Base-by-base conservation (phyloP, 2,888 invertebrate genomes). In the Artemia sinica region DNA sequence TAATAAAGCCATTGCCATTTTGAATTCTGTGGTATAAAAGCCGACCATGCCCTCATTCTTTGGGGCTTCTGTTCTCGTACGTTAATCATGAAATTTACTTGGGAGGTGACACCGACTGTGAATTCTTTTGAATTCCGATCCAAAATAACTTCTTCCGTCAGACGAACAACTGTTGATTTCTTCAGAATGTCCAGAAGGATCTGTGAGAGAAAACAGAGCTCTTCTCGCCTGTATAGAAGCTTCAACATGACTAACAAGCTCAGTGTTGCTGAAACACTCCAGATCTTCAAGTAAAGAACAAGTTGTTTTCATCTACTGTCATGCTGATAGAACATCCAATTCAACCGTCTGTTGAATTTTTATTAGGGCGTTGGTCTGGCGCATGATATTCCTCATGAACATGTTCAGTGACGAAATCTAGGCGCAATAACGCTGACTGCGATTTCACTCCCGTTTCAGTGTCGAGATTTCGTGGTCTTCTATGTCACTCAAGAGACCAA, bases 381-480 rank as follows among this genome's bases (percentile, higher is more conserved):
- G 58, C 58, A 58, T 58, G 58, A 58, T 58, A 6, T 58, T 58
- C 58, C 58, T 58, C 58, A 58, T 58, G 58, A 58, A 58, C 58
- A 58, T 58, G 58, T 58, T 9, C 58, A 58, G 8, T 14, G 58
- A 8, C 58, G 58, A 58, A 58, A 8, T 58, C 58, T 58, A 58
- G 58, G 8, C 8, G 58, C 58, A 58, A 58, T 8, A 58, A 1
- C 8, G 58, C 58, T 58, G 58, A 58, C 58, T 58, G 58, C 58
- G 58, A 6, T 14, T 58, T 58, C 58, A 58, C 58, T 58, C 58
- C 8, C 58, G 7, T 58, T 58, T 8, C 6, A 0, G 1, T 58
- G 58, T 58, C 58, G 58, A 58, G 9, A 9, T 58, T 58, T 58
- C 58, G 58, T n/a, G 5, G 8, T 58, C 8, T 58, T 14, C 58